A percentile compares a stretch with the other conserved stretches of the same genome.
phyloP scores from a whole-genome alignment of 2,797 vertebrate species.

The Psittacula derbiana region DNA sequence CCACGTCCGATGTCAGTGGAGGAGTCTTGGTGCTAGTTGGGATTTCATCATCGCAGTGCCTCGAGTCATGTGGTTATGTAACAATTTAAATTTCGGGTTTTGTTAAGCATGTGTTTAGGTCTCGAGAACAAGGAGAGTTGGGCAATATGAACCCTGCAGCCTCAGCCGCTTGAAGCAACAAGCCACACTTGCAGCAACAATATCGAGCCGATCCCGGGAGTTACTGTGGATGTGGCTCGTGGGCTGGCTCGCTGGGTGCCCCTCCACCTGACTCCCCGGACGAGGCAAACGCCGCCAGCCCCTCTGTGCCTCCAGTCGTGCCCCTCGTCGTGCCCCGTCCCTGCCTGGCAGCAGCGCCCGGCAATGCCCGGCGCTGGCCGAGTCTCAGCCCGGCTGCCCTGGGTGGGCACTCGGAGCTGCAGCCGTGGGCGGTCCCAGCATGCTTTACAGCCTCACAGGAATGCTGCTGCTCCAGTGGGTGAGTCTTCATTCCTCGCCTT shows the following conservation, averaged over 20 bases:
- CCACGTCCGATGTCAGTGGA: neutral
- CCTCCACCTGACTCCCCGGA: neutral
- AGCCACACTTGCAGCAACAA: neutral
- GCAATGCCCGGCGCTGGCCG: neutral
- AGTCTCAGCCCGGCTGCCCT: neutral
- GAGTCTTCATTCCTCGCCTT: neutral
- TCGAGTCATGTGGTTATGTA: neutral
- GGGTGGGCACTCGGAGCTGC: neutral
- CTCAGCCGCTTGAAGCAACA: neutral
- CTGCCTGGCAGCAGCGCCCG: neutral
- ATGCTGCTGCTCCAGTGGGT: neutral
- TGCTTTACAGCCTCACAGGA: neutral
- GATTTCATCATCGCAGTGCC: slow-evolving; percentile 21
- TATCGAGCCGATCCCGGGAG: neutral
- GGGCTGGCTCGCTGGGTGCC: neutral
- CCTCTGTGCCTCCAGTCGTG: neutral
- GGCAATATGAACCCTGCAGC: neutral
- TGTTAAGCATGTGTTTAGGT: neutral
- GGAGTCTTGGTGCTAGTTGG: neutral
- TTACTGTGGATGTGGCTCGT: neutral
- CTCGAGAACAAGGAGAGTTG: neutral
- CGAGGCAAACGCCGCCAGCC: no score
- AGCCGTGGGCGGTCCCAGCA: neutral
- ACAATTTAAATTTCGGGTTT: neutral
- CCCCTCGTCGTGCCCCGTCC: neutral